Evolutionary conservation across 2,888 invertebrate genomes (phyloP).

Genomic region (Ichneumoninae sp.): DNA sequence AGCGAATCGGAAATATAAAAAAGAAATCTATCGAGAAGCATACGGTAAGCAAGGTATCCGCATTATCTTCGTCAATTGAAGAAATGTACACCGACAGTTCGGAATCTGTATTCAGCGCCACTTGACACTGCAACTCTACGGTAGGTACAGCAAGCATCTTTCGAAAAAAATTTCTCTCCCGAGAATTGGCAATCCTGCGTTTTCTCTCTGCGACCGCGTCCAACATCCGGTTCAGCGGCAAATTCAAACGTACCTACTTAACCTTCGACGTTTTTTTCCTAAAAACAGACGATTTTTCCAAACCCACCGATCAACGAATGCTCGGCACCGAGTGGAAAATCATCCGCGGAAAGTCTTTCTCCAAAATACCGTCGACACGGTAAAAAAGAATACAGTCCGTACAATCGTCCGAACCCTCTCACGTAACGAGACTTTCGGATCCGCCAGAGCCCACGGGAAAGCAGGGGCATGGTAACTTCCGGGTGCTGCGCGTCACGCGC

Average conservation of each 20-base stretch:
- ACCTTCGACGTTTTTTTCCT: neutral
- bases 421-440: neutral
- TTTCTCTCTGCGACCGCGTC: neutral
- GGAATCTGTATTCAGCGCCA: neutral
- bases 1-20: too few relatives aligned
- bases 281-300: neutral
- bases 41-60: neutral
- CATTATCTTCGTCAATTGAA: neutral
- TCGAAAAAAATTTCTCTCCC: neutral
- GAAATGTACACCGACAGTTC: neutral
- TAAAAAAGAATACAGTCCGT: too few relatives aligned
- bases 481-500: constrained; percentile 46
- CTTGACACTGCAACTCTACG: neutral
- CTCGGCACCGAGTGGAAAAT: too few relatives aligned
- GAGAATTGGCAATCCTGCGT: constrained; percentile 17
- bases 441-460: constrained; percentile 5
- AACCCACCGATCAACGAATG: neutral
- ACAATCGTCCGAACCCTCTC: neutral
- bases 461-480: constrained; percentile 53
- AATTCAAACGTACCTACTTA: constrained; percentile 32
- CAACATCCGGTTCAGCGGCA: constrained; percentile 45
- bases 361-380: neutral
- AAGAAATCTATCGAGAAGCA: too few relatives aligned
- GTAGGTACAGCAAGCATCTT: neutral
- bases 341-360: neutral